Percentiles rank a stretch among this genome's conserved stretches.
Conservation (phyloP, 2,888 invertebrate species). For the Morpho achilles region DNA sequence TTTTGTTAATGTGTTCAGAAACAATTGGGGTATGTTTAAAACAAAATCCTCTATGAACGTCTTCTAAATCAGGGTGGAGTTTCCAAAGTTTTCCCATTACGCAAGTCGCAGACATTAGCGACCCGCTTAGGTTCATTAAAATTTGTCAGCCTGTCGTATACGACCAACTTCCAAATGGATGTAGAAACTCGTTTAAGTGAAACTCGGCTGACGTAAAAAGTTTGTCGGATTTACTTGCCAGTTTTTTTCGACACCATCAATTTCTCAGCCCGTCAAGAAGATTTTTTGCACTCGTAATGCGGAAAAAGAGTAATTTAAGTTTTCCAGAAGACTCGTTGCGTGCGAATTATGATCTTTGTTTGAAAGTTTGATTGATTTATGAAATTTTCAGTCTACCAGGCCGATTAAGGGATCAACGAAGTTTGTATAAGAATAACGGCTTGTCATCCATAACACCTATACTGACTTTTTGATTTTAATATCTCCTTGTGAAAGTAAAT, state of each 20-base stretch:
- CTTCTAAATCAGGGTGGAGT: conserved; percentile 30
- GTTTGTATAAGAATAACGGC: conserved; percentile 14
- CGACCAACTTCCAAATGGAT: conserved; percentile 74
- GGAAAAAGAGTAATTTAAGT: conserved; percentile 79
- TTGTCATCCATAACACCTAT: conserved; percentile 12
- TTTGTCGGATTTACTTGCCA: conserved; percentile 62
- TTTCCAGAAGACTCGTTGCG: conserved; percentile 69
- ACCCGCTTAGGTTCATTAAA: conserved; percentile 76
- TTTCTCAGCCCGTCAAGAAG: conserved; percentile 77
- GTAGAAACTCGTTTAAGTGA: conserved; percentile 77
- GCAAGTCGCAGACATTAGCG: conserved; percentile 71
- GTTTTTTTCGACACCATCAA: conserved; percentile 71
- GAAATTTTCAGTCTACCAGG: conserved; percentile 48
- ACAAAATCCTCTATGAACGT: conserved; percentile 38
- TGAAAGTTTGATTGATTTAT: conserved; percentile 76
- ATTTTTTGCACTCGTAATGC: conserved; percentile 77
- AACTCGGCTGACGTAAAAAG: conserved; percentile 76
- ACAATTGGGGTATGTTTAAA: conserved; percentile 38
- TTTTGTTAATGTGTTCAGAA: conserved; percentile 53
- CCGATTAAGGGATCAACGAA: conserved; percentile 41
- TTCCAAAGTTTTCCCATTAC: conserved; percentile 74
- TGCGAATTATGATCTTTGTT: conserved; percentile 75
- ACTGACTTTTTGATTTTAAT: conserved; percentile 2
- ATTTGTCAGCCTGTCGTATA: conserved; percentile 77
- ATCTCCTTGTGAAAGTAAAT: too few relatives aligned